Conservation (phyloP, 1,140 invertebrate genomes). For the Danaus melanippus region DNA sequence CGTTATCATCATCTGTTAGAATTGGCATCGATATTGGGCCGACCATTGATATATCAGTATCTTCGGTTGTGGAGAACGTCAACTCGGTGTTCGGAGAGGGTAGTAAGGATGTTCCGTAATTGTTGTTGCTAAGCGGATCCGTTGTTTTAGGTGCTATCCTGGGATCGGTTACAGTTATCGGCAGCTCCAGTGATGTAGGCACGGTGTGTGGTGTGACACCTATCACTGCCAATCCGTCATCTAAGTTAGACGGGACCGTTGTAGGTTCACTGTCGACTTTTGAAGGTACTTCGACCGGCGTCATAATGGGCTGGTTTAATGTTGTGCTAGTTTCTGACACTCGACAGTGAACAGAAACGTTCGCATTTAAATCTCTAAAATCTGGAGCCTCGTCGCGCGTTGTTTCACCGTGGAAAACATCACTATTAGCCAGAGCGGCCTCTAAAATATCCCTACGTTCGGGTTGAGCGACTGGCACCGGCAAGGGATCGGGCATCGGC, state of each 20-base stretch:
- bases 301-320: slow-evolving; percentile 86
- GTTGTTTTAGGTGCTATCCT: slow-evolving; percentile 73
- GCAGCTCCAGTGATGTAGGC: slow-evolving; percentile 77
- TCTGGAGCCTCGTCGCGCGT: slow-evolving; percentile 67
- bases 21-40: slow-evolving; percentile 58
- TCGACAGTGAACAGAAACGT: slow-evolving; percentile 65
- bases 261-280: slow-evolving; percentile 64
- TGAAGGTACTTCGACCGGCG: slow-evolving; percentile 80
- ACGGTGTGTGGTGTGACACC: slow-evolving; percentile 71
- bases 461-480: slow-evolving; percentile 36
- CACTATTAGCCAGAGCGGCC: slow-evolving; percentile 82
- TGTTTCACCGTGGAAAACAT: slow-evolving; percentile 78
- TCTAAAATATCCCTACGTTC: slow-evolving; percentile 81
- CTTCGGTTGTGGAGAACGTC: slow-evolving; percentile 36
- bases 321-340: slow-evolving; percentile 82
- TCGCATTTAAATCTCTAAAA: slow-evolving; percentile 70
- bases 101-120: slow-evolving; percentile 39
- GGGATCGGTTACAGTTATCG: slow-evolving; percentile 80
- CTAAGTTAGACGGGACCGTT: slow-evolving; percentile 65
- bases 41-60: slow-evolving; percentile 25
- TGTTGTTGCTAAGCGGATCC: slow-evolving; percentile 41
- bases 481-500: slow-evolving; percentile 61
- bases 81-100: slow-evolving; percentile 48
- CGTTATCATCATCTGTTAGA: slow-evolving; percentile 50
- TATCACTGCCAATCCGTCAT: slow-evolving; percentile 73